Evolutionary conservation across 2,888 invertebrate species (phyloP), one percentile per base, ranked within the genome.

Genomic region (Trichogramma dendrolimi): DNA sequence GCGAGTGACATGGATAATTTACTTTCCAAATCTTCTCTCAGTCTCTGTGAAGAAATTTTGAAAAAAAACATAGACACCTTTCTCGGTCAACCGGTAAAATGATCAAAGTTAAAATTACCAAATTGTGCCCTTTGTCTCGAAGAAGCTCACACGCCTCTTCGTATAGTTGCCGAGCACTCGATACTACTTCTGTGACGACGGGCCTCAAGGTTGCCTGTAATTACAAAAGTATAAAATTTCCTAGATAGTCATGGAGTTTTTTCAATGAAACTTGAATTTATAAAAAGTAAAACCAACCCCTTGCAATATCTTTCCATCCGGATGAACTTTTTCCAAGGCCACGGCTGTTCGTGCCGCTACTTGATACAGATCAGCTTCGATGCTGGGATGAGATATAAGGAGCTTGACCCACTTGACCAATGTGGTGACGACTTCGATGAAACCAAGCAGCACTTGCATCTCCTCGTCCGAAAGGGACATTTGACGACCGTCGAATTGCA

Each of bases 371-470:
- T 89, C 87, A n/a, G 86, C 84, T 69, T 90, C 89, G 46, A 90
- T 79, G 44, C 82, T 81, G 48, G 86, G 85, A 78, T 90, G 85
- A 27, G 86, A 87, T 68, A 89, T 86, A 49, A 88, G 80, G 68
- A 81, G 66, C 76, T 86, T 83, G 4, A 90, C 90, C 85, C 89
- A 90, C 80, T 93, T 92, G n/a, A 93, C 90, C n/a, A 95, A 83
- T 0, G 89, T 88, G 61, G 91, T 90, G 55, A 91, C 85, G 42
- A 90, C 89, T 76, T 95, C 94, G 38, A 95, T 88, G 73, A 95
- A 87, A 49, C 86, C 87, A 5, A 92, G 81, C 2, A 96, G 81
- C 54, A 89, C 83, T 6, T 83, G 82, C 68, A 85, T 84, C 77
- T 94, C 93, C 6, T 90, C 88, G 2, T 85, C 83, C 4, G 83